Base-by-base conservation (phyloP, 2,113 vertebrate genomes). In the Limnothrissa miodon region DNA sequence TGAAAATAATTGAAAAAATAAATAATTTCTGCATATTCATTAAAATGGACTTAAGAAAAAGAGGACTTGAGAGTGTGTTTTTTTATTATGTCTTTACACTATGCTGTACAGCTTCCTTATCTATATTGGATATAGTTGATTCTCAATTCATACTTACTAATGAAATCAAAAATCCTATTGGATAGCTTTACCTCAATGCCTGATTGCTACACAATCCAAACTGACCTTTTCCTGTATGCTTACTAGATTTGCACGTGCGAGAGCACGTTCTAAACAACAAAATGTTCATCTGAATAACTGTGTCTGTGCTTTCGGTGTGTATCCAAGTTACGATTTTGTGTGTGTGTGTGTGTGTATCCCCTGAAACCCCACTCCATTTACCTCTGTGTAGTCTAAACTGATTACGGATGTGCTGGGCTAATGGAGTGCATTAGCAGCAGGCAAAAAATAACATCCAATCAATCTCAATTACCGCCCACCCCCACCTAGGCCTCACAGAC, bases 381-480 rank as follows among this genome's bases (percentile, higher is more conserved):
- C 25, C 66, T 74, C 95, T 95, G 95, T 96, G 94, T 95, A 95
- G 94, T 95, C 95, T 96, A 96, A 96, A 95, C 96, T 96, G 95
- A 96, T 96, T 96, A 96, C 95, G 94, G 94, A 96, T 96, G 95
- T 96, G 95, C 95, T 94, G 95, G 93, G 92, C 94, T 96, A 97
- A 97, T 96, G 96, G 95, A 96, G 95, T 95, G 96, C 95, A 96
- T 96, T 96, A 96, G 96, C 95, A 94, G 94, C 93, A 95, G 94
- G 94, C 80, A 80, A 95, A 95, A 96, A 96, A 95, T 95, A 96
- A 95, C 95, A 95, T 95, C 92, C 94, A 95, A 96, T 96, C 95
- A 94, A 96, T 95, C 95, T 96, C 95, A 95, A 95, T 96, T 96
- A 95, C 94, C 90, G 91, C 59, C 29, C 59, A 33, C 59, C 59